These are phyloP conservation scores for Drosophila parthenogenetica DNA, from an alignment of 2,888 invertebrate species.

Conservation along the genomic window DNA sequence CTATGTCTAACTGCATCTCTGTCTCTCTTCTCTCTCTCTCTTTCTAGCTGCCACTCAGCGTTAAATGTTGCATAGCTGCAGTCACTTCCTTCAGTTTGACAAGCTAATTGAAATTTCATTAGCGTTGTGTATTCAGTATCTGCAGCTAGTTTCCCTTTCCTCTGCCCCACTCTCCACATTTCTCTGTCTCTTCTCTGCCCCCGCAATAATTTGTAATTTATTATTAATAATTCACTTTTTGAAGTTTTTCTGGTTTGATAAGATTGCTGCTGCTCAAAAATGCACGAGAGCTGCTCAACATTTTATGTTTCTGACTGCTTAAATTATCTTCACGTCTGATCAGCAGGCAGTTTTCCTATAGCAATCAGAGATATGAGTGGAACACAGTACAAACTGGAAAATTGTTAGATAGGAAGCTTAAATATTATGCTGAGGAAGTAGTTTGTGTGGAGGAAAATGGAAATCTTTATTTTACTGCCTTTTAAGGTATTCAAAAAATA, in stretches of 20 bases:
- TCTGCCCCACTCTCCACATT: neutral
- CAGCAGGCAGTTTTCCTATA: constrained; percentile 15
- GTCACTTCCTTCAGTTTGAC: constrained; percentile 65
- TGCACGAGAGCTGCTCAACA: constrained; percentile 37
- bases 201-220: constrained; percentile 77
- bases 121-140: constrained; percentile 58
- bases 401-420: constrained; percentile 21
- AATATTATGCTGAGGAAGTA: constrained; percentile 26
- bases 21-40: neutral
- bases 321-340: constrained; percentile 54
- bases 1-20: neutral
- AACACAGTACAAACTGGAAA: constrained; percentile 24
- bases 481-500: constrained; percentile 1
- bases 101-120: constrained; percentile 83
- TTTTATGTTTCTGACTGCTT: constrained; percentile 53
- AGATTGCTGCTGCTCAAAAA: constrained; percentile 53
- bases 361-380: constrained; percentile 28
- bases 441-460: neutral
- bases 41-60: constrained; percentile 38
- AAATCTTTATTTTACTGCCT: constrained; percentile 12
- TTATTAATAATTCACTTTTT: constrained; percentile 81
- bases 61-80: constrained; percentile 50
- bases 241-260: constrained; percentile 44
- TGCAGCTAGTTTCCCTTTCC: neutral
- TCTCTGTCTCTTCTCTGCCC: constrained; percentile 1